Base-by-base conservation (phyloP, 1,140 invertebrate genomes). In the Elymnias hypermnestra region DNA sequence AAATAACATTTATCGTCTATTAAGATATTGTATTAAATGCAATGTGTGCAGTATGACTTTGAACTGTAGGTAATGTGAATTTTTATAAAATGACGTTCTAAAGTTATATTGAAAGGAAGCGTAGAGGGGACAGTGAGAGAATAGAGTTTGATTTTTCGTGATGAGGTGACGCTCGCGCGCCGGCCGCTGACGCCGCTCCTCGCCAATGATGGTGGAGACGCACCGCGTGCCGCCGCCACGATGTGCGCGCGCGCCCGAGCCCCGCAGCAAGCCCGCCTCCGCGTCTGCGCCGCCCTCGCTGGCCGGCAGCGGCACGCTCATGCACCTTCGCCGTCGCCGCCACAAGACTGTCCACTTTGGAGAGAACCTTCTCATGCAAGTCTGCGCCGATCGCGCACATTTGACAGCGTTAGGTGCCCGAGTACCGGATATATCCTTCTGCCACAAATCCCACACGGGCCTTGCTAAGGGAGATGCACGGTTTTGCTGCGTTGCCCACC, bases 291-390 rank as follows among this genome's bases (percentile, higher is more conserved):
- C 66, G 57, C 75, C 72, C 57, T 87, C 63, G 63, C 77, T 71
- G 43, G 78, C 73, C 61, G 78, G 78, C 60, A 76, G 79, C 58
- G 87, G 86, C 49, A 88, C 83, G 21, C 84, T 85, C 41, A 82
- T 90, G 52, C 88, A 89, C 49, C 78, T 88, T 25, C 89, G 90
- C 35, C 86, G 91, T 13, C 87, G 91, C 23, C 87, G 91, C 35
- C 90, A 92, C 78, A 92, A 92, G 79, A 92, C 92, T 23, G 92
- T 93, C 7, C 92, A 93, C 77, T 93, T 93, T 69, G 91, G 91
- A 28, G 92, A 92, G 59, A 91, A 91, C 64, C 82, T 92, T 3
- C 74, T 92, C 17, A 88, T 91, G 67, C 90, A 91, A 65, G 90
- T 92, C 33, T 92, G 91, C 73, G 89, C 91, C 41, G 91, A 92